A percentile compares a stretch with the other conserved stretches of the same genome.
Evolutionary conservation across 2,113 vertebrate species (phyloP).

Genomic region (Brevimyrus niger): DNA sequence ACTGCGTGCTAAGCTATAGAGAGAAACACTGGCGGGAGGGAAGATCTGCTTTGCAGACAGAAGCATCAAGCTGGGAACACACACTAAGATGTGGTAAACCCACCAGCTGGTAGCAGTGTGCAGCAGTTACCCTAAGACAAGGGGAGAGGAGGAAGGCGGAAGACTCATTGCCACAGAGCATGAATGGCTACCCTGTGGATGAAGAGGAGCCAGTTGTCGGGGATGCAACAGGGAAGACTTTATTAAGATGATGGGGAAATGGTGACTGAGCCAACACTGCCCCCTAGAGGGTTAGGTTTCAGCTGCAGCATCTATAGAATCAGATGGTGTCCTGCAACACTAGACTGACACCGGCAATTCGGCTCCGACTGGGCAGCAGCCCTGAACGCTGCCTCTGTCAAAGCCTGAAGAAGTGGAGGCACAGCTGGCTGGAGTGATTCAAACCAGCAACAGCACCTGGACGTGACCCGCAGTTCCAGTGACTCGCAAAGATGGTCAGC

Average conservation of each 20-base stretch:
- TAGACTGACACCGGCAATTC: background rate
- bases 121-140: background rate
- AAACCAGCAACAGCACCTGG: background rate
- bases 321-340: background rate
- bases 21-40: background rate
- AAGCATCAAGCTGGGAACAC: background rate
- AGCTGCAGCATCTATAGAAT: background rate
- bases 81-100: background rate
- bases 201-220: background rate
- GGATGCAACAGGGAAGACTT: background rate
- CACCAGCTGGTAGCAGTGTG: background rate
- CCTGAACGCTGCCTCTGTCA: background rate
- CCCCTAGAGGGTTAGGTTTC: background rate
- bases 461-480: background rate
- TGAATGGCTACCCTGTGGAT: background rate
- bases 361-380: background rate
- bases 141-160: background rate
- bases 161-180: background rate
- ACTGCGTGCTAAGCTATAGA: background rate
- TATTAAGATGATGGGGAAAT: background rate
- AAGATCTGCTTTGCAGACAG: background rate
- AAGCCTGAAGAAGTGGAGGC: background rate
- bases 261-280: background rate
- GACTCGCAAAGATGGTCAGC: background rate
- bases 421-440: background rate